Evolutionary conservation across 2,888 invertebrate species (phyloP).

Genomic region (Ichneumon xanthorius): DNA sequence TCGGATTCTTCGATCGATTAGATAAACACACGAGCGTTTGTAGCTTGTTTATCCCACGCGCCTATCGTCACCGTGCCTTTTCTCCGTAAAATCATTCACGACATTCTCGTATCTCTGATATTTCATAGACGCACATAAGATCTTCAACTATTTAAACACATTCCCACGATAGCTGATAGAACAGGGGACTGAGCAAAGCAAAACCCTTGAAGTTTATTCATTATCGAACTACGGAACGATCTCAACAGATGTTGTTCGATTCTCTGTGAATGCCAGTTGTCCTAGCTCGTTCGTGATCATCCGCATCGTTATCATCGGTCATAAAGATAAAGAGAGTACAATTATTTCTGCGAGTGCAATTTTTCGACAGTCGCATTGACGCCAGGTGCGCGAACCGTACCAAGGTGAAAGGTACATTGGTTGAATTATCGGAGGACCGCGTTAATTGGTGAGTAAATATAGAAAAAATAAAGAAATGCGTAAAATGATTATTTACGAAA

Average conservation of each 20-base stretch:
- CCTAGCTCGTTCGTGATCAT: slow-evolving; percentile 24
- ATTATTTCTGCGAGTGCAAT: not conserved
- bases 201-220: not conserved
- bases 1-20: not conserved
- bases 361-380: slow-evolving; percentile 4
- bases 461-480: not conserved
- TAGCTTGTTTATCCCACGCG: not conserved
- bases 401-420: not conserved
- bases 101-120: not conserved
- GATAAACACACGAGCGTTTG: not conserved
- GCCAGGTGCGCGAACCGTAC: slow-evolving; percentile 13
- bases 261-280: not conserved
- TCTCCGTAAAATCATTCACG: not conserved
- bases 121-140: not conserved
- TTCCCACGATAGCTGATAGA: not conserved
- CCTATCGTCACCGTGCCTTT: not conserved
- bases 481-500: not conserved
- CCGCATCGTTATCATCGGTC: slow-evolving; percentile 40
- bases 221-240: not conserved
- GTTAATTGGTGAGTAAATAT: slow-evolving; percentile 4
- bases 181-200: not conserved
- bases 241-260: not conserved
- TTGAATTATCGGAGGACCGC: not conserved
- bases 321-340: slow-evolving; percentile 37
- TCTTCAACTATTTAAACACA: not conserved